A percentile compares a stretch with the other conserved stretches of the same genome.
phyloP scores from a whole-genome alignment of 1,140 invertebrate genomes.

The Cotesia typhae region DNA sequence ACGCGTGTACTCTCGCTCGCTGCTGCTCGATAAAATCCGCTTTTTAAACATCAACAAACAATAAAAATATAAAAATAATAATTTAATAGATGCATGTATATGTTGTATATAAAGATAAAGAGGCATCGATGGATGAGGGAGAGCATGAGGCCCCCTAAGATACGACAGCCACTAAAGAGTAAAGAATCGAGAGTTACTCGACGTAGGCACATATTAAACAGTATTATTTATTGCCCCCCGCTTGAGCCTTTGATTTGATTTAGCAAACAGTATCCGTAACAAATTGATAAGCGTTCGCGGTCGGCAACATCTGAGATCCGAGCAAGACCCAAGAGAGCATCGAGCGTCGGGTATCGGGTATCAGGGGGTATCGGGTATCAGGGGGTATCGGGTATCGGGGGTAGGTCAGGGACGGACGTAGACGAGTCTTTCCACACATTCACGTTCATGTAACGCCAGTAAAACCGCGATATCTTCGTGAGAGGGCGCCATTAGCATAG shows the following conservation, averaged over 20 bases:
- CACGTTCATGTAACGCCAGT: constrained; percentile 7
- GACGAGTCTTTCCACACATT: neutral
- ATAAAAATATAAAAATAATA: constrained; percentile 4
- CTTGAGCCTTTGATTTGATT: constrained; percentile 54
- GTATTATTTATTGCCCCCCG: constrained; percentile 58
- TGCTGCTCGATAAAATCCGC: no score
- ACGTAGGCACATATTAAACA: constrained; percentile 56
- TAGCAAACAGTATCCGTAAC: constrained; percentile 61
- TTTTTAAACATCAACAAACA: neutral
- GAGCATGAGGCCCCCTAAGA: constrained; percentile 15
- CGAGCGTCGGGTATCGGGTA: constrained; percentile 15
- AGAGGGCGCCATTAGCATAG: constrained; percentile 65
- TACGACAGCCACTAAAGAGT: constrained; percentile 34
- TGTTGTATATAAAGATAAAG: neutral
- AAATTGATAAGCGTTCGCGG: constrained; percentile 63
- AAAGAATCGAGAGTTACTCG: neutral
- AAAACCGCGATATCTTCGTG: constrained; percentile 48
- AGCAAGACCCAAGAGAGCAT: neutral
- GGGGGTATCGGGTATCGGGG: constrained; percentile 29
- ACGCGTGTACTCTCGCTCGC: constrained; percentile 29
- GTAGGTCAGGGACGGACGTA: constrained; percentile 47
- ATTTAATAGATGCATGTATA: neutral
- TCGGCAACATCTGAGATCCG: constrained; percentile 58
- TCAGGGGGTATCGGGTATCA: constrained; percentile 26
- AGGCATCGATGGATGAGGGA: constrained; percentile 19